A percentile compares a stretch with the other conserved stretches of the same genome.
Evolutionary conservation across 2,113 vertebrate genomes (phyloP).

Genomic region (Platichthys flesus): DNA sequence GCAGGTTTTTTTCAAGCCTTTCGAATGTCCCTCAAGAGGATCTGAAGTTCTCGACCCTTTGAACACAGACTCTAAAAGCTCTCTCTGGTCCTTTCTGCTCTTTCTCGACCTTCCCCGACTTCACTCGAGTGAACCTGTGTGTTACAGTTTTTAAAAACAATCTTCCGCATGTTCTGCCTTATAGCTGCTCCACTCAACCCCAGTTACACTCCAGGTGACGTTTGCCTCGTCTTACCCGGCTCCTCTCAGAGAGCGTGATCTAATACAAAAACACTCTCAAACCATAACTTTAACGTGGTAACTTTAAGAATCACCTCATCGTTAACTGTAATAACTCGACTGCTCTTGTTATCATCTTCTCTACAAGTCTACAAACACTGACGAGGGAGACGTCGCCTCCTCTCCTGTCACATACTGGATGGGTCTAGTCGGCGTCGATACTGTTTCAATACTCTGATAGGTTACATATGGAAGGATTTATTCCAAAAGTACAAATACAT

Average conservation of each 20-base stretch:
- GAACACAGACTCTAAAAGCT: neutral
- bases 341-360: constrained; percentile 5
- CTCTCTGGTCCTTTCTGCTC: constrained; percentile 8
- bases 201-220: constrained; percentile 30
- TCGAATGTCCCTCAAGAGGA: neutral
- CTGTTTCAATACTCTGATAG: constrained; percentile 57
- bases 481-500: constrained; percentile 56
- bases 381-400: constrained; percentile 20
- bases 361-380: neutral
- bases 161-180: constrained; percentile 73
- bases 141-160: constrained; percentile 45
- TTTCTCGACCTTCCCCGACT: constrained; percentile 35
- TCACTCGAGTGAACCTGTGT: constrained; percentile 38
- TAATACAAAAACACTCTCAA: neutral
- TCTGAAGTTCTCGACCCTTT: constrained; percentile 1
- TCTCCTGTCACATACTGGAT: constrained; percentile 53
- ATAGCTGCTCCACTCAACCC: constrained; percentile 53
- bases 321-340: constrained; percentile 13
- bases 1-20: too few relatives aligned
- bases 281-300: constrained; percentile 20
- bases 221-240: constrained; percentile 33
- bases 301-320: constrained; percentile 7
- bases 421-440: constrained; percentile 55
- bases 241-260: neutral
- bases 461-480: constrained; percentile 53